phyloP scores from a whole-genome alignment of 64 coral and sea anemone species.

The Dendrophyllia cribrosa region DNA sequence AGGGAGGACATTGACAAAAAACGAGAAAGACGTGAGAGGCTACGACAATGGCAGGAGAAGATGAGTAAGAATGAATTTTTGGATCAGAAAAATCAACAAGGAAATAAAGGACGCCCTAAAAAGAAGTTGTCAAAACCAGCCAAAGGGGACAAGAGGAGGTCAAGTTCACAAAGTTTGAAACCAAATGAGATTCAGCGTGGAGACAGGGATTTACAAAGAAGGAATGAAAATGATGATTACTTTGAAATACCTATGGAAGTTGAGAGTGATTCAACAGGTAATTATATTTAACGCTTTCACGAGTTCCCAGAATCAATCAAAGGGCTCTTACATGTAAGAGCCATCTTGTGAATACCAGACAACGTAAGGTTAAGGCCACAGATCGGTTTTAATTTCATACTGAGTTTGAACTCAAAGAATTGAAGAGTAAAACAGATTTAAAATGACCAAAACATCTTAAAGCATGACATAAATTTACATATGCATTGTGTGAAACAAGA shows the following conservation, averaged over 20 bases:
- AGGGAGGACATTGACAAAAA: conserved; percentile 53
- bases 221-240: conserved; percentile 87
- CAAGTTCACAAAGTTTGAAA: neutral
- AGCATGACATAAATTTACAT: too few relatives aligned
- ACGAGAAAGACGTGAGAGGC: conserved; percentile 70
- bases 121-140: conserved; percentile 1
- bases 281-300: neutral
- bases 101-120: conserved; percentile 23
- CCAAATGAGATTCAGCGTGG: neutral
- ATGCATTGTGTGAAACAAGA: too few relatives aligned
- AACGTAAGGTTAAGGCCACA: too few relatives aligned
- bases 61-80: conserved; percentile 16
- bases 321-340: too few relatives aligned
- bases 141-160: conserved; percentile 2
- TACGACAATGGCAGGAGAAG: conserved; percentile 83
- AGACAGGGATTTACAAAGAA: conserved; percentile 5
- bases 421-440: too few relatives aligned
- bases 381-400: too few relatives aligned
- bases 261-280: conserved; percentile 92
- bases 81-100: conserved; percentile 21
- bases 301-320: too few relatives aligned
- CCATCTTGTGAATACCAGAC: too few relatives aligned
- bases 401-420: too few relatives aligned
- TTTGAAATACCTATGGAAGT: conserved; percentile 94
- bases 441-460: too few relatives aligned